Percentiles rank a stretch among this genome's conserved stretches.
phyloP scores from a whole-genome alignment of 2,113 vertebrate species.

The Crotophaga sulcirostris region DNA sequence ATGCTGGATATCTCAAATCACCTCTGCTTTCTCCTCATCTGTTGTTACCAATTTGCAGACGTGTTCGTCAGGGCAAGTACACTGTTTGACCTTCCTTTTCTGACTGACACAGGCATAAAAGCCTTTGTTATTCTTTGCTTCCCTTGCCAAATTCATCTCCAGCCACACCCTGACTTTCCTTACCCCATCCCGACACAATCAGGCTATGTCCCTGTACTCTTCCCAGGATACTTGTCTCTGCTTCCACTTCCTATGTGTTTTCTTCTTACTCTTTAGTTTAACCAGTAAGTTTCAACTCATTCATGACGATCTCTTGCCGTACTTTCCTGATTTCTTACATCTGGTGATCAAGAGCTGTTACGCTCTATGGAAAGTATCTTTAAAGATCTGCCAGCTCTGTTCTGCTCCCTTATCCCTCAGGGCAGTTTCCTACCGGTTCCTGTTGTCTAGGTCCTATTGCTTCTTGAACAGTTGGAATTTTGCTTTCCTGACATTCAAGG shows the following conservation, averaged over 20 bases:
- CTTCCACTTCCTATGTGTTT: background rate
- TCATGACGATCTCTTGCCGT: accelerated
- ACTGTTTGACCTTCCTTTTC: background rate
- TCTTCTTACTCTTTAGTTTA: background rate
- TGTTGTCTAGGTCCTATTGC: background rate
- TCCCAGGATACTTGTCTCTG: background rate
- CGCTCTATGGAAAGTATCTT: accelerated
- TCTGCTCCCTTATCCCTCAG: background rate
- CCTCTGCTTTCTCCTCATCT: background rate
- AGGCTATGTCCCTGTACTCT: background rate
- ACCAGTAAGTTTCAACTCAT: background rate
- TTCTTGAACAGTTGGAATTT: background rate
- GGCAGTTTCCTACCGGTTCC: background rate
- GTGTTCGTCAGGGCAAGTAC: accelerated
- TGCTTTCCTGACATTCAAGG: background rate
- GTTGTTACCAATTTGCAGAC: background rate
- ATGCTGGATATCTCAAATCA: background rate
- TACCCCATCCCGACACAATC: background rate
- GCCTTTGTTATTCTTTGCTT: background rate
- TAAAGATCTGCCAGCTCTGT: background rate
- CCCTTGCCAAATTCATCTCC: background rate
- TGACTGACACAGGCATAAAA: too few relatives aligned
- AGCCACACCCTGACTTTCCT: accelerated
- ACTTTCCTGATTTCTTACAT: background rate
- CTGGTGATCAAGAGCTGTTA: accelerated